Base-by-base conservation (phyloP, 1,140 invertebrate genomes). In the Campodea augens region DNA sequence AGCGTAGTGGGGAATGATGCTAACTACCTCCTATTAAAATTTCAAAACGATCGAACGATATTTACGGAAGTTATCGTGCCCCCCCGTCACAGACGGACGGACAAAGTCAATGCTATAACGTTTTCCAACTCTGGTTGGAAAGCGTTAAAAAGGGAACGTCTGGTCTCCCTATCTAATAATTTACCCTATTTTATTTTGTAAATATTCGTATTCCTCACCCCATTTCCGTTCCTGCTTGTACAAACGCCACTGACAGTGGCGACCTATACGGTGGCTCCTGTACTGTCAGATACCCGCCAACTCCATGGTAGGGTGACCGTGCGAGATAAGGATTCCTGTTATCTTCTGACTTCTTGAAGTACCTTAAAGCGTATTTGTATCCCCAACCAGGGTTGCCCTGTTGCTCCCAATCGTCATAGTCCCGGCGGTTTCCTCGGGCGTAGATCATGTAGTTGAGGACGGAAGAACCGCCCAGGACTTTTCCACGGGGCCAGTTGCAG, bases 401-500 rank as follows among this genome's bases (percentile, higher is more conserved):
- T 21, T 42, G 47, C 37, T 65, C 63, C 73, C 73, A 75, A 7
- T 60, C 46, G 54, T 75, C 68, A 53, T 70, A 75, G 53, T 75
- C 73, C 27, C 51, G 54, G 13, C 64, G 61, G 59, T 75, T 64
- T 1, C 70, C 70, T 41, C 70, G 55, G 3, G 71, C 61, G 53
- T 73, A 72, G 5, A 69, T 66, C 71, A 73, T 70, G 4, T 65
- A 67, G 52, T 73, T 73, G 10, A 72, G 58, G 3, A 66, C 63
- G 7, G 65, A 66, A 24, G 64, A 67, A 12, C 71, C 70, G 23
- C 70, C 70, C 48, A 64, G 54, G 5, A 65, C 64, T 44, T 57
- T 58, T 20, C 57, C 60, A 38, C 58, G 52, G 21, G 66, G 57
- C 56, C 58, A 59, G 38, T 54, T 51, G 24, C 54, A 57, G 23